These are phyloP conservation scores for Gambusia affinis DNA, from an alignment of 2,113 vertebrate genomes.

Conservation along the genomic window DNA sequence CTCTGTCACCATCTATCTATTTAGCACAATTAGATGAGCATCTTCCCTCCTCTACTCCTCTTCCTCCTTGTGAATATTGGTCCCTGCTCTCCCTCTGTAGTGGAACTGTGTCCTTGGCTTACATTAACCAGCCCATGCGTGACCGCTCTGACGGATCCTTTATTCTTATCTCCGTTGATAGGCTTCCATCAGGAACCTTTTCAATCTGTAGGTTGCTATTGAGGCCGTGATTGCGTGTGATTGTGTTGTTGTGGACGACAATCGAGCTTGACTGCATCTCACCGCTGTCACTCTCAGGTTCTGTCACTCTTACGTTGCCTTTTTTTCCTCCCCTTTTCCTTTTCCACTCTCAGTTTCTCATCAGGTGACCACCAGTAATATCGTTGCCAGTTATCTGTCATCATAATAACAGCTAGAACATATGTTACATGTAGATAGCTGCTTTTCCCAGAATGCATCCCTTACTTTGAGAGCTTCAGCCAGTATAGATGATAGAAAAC, in stretches of 20 bases:
- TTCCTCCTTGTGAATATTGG: conserved; percentile 31
- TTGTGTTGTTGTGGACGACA: conserved; percentile 65
- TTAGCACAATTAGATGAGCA: conserved; percentile 38
- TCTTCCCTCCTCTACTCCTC: conserved; percentile 28
- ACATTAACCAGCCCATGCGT: conserved; percentile 39
- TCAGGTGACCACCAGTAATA: conserved; percentile 24
- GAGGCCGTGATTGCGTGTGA: conserved; percentile 59
- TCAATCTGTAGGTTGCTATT: conserved; percentile 62
- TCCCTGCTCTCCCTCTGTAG: not conserved
- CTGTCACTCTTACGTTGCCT: conserved; percentile 20
- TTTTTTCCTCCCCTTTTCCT: not conserved
- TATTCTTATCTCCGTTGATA: conserved; percentile 54
- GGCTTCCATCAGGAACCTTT: conserved; percentile 61
- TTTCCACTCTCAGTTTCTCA: conserved; percentile 31
- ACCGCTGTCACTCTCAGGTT: conserved; percentile 35
- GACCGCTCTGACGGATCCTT: conserved; percentile 23
- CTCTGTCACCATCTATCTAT: conserved; percentile 38
- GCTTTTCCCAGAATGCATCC: conserved; percentile 27
- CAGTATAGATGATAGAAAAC: conserved; percentile 9
- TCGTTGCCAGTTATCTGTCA: conserved; percentile 38
- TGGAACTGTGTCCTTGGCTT: conserved; percentile 14
- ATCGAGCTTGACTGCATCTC: conserved; percentile 18
- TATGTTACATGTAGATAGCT: conserved; percentile 11
- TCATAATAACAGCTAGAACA: conserved; percentile 39
- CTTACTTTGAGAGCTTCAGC: conserved; percentile 21